Percentiles rank a stretch among this genome's conserved stretches.
Conservation (phyloP, 2,797 vertebrate species). For the Falco columbarius region DNA sequence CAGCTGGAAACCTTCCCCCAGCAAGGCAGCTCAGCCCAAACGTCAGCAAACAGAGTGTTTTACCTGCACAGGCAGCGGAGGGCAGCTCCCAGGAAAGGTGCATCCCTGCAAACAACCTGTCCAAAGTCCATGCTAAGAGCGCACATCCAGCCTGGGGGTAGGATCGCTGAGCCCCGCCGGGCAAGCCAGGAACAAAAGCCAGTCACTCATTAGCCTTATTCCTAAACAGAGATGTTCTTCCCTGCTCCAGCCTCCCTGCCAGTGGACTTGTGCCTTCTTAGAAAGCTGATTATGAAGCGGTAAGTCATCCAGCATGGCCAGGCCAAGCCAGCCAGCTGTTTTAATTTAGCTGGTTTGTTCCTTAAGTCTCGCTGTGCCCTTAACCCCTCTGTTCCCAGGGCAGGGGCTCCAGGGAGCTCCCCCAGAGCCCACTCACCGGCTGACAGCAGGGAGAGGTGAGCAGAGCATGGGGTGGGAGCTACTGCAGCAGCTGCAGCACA, state of each 20-base stretch:
- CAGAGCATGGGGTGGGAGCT: not conserved
- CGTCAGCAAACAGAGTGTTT: fast-evolving
- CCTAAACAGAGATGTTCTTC: not conserved
- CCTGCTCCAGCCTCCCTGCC: not conserved
- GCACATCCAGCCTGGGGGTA: not conserved
- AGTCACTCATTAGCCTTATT: fast-evolving
- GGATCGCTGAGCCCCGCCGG: fast-evolving
- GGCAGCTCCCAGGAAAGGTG: not conserved
- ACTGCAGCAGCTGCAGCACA: not conserved
- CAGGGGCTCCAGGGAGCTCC: not conserved
- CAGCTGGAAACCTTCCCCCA: not conserved
- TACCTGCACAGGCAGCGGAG: not conserved
- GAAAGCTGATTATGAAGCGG: not conserved
- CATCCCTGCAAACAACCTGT: not conserved
- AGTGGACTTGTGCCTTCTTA: not conserved
- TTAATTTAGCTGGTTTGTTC: not conserved
- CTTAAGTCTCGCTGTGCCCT: not conserved
- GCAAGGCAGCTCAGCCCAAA: too few species aligned
- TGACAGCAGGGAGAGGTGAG: fast-evolving
- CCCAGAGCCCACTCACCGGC: not conserved
- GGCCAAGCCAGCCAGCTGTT: not conserved
- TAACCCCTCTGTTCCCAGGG: not conserved
- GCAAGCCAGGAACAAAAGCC: fast-evolving
- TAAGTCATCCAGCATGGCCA: not conserved
- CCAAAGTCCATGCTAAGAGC: not conserved